phyloP scores from a whole-genome alignment of 1,140 invertebrate genomes.

The Caenorhabditis remanei region DNA sequence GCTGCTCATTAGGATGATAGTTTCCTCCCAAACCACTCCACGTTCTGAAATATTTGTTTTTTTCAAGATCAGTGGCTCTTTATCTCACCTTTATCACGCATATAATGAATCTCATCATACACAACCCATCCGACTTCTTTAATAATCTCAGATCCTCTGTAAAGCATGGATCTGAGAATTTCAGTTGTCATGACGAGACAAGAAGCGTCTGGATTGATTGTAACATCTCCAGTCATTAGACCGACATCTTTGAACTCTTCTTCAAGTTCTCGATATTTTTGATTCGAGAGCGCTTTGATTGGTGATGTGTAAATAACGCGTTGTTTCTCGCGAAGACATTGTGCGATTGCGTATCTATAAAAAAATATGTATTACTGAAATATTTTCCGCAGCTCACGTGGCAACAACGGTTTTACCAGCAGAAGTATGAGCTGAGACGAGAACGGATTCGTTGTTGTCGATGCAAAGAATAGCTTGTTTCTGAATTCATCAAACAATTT shows the following conservation, averaged over 20 bases:
- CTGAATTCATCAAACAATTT: constrained; percentile 83
- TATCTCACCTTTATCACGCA: constrained; percentile 88
- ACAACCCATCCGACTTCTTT: constrained; percentile 99
- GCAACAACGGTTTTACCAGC: constrained; percentile 99
- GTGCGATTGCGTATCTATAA: constrained; percentile 83
- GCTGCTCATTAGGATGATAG: constrained; percentile 94
- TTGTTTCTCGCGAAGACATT: constrained; percentile 84
- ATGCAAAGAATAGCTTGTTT: constrained; percentile 96
- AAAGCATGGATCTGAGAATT: constrained; percentile 98
- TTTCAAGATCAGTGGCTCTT: no score
- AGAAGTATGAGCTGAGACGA: constrained; percentile 99
- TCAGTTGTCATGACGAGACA: constrained; percentile 99
- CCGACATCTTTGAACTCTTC: constrained; percentile 99
- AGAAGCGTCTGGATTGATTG: constrained; percentile 96
- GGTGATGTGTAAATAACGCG: constrained; percentile 99
- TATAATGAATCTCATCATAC: constrained; percentile 99
- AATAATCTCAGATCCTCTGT: constrained; percentile 95
- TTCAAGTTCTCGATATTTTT: constrained; percentile 97
- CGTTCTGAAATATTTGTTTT: constrained; percentile 82
- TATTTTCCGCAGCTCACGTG: constrained; percentile 84
- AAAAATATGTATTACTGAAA: background rate
- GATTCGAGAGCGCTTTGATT: constrained; percentile 99
- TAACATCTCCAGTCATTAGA: constrained; percentile 95
- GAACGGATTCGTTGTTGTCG: constrained; percentile 95
- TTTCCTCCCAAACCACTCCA: constrained; percentile 99